Evolutionary conservation across 2,888 invertebrate genomes (phyloP), one percentile per base, ranked within the genome.

Genomic region (Tiliacea aurago): DNA sequence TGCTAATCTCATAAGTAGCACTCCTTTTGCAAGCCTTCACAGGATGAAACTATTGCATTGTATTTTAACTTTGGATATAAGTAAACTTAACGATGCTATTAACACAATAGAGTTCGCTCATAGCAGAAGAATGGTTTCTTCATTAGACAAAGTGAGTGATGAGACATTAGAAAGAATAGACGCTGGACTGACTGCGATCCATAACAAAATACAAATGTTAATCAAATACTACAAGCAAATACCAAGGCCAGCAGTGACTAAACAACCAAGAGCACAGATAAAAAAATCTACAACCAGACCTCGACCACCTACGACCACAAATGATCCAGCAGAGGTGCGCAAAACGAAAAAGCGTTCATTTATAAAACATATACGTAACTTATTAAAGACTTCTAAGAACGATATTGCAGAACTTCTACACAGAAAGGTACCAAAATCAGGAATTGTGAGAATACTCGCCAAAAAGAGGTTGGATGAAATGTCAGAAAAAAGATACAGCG

Each of bases 1-100:
- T 10, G 63, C 71, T 15, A 84, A 84, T 33, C 61, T 93, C 9
- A 72, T 78, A 7, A 78, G 83, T 1, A 89, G 87, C 73, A 43
- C 86, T n/a, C 79, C 88, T 23, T 76, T 86, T 41, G 87, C 91
- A 47, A 89, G 85, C 45, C 55, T 93, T 0, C 88, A 93, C 37
- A 87, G 86, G 28, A 83, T 94, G 84, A 94, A 95, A 83, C 75
- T 91, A 33, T 84, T 95, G 49, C 91, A 94, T 77, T 81, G 92
- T 0, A 77, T 80, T 61, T 62, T 95, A 72, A 86, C 87, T 18
- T 78, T 78, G 13, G 93, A 94, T 80, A 90, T 94, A 4, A 78
- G 76, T 51, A 94, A 91, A 89, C 79, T 95, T n/a, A 86, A 78
- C 9, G 90, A 93, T 62, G 90, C 89, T 47, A 71, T 93, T 61